Percentiles rank a stretch among this genome's conserved stretches.
Conservation (phyloP, 2,888 invertebrate species). For the Melangyna quadrimaculata region DNA sequence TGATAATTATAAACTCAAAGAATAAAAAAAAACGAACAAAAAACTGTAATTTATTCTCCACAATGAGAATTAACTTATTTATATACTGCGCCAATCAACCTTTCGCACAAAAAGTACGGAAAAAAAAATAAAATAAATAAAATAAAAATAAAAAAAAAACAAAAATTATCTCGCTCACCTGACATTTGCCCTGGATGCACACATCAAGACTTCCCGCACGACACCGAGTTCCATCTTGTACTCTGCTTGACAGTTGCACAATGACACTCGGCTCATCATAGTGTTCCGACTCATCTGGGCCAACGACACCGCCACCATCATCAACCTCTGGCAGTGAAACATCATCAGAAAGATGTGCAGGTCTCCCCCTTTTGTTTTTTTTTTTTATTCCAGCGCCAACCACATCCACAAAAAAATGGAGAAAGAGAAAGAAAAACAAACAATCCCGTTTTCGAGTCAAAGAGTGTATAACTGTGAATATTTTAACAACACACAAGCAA, state of each 20-base stretch:
- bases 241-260: conserved; percentile 90
- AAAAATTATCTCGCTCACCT: conserved; percentile 84
- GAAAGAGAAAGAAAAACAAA: background rate
- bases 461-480: conserved; percentile 62
- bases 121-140: background rate
- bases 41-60: conserved; percentile 11
- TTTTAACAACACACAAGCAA: conserved; percentile 61
- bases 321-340: conserved; percentile 78
- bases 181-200: conserved; percentile 96
- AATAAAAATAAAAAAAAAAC: background rate
- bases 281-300: conserved; percentile 80
- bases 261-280: conserved; percentile 87
- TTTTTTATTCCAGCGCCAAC: background rate
- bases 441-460: conserved; percentile 64
- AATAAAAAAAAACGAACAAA: background rate
- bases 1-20: conserved; percentile 7
- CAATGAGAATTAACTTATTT: conserved; percentile 18
- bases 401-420: conserved; percentile 34
- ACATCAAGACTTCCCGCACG: conserved; percentile 92
- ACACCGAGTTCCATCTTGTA: conserved; percentile 96
- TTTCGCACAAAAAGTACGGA: background rate
- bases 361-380: conserved; percentile 79
- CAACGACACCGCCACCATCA: conserved; percentile 74
- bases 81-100: conserved; percentile 28
- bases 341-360: conserved; percentile 79